phyloP scores from a whole-genome alignment of 2,888 invertebrate genomes.

The Scaptomyza parva region DNA sequence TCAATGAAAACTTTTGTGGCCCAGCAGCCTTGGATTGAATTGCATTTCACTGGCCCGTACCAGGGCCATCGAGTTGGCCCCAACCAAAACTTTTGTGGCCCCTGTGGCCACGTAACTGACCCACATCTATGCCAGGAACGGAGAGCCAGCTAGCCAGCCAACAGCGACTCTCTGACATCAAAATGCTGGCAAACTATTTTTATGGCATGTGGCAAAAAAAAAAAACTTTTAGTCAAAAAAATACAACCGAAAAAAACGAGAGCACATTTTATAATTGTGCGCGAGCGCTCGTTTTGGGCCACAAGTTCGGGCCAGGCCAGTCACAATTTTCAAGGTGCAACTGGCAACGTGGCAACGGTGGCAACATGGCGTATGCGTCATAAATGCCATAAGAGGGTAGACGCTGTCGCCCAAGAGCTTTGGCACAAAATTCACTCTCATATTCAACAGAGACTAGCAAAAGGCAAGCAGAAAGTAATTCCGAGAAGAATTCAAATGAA shows the following conservation, averaged over 20 bases:
- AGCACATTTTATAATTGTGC: slow-evolving; percentile 69
- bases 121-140: slow-evolving; percentile 55
- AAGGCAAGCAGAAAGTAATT: background rate
- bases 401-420: slow-evolving; percentile 29
- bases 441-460: slow-evolving; percentile 17
- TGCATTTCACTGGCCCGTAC: slow-evolving; percentile 64
- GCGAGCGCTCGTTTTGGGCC: slow-evolving; percentile 43
- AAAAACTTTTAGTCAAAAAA: slow-evolving; percentile 29
- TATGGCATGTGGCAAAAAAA: slow-evolving; percentile 60
- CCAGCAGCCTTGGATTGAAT: slow-evolving; percentile 70
- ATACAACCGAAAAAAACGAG: slow-evolving; percentile 22
- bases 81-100: slow-evolving; percentile 55
- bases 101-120: slow-evolving; percentile 70
- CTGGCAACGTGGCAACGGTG: slow-evolving; percentile 52
- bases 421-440: slow-evolving; percentile 11
- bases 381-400: slow-evolving; percentile 59
- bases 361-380: slow-evolving; percentile 72
- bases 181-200: slow-evolving; percentile 59
- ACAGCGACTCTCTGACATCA: slow-evolving; percentile 12
- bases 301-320: slow-evolving; percentile 45
- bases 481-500: slow-evolving; percentile 6
- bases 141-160: background rate
- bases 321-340: slow-evolving; percentile 67
- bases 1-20: slow-evolving; percentile 70
- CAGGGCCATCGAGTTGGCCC: slow-evolving; percentile 14